Conservation (phyloP, 2,113 vertebrate species). For the Nyctibius bracteatus region DNA sequence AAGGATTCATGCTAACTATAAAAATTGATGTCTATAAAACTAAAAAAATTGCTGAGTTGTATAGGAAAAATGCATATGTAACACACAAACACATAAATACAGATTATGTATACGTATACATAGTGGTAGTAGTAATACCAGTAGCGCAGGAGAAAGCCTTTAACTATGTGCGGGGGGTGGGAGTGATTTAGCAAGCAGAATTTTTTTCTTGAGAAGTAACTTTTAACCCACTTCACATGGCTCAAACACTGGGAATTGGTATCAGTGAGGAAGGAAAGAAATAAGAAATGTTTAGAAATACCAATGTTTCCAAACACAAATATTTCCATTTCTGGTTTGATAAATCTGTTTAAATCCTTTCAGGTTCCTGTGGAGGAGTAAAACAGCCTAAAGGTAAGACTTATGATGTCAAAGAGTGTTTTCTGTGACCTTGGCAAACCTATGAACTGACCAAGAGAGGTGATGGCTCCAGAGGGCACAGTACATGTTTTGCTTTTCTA, state of each 20-base stretch:
- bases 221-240: conserved; percentile 27
- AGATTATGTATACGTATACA: not conserved
- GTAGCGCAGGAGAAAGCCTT: not conserved
- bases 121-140: not conserved
- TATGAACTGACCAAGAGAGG: not conserved
- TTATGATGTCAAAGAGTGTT: not conserved
- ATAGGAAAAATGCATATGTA: not conserved
- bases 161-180: not conserved
- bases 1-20: not conserved
- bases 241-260: not conserved
- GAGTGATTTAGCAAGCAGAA: not conserved
- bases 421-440: conserved; percentile 7
- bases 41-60: not conserved
- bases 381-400: conserved; percentile 33
- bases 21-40: not conserved
- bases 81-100: not conserved
- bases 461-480: not conserved
- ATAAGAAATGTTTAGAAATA: conserved; percentile 31
- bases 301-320: conserved; percentile 21
- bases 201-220: not conserved
- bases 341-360: conserved; percentile 32
- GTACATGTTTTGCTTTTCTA: not conserved
- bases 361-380: not conserved
- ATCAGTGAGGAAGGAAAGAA: not conserved
- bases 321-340: conserved; percentile 45